These are phyloP conservation scores for Kryptolebias marmoratus DNA, from an alignment of 2,113 vertebrate genomes.

Conservation along the genomic window DNA sequence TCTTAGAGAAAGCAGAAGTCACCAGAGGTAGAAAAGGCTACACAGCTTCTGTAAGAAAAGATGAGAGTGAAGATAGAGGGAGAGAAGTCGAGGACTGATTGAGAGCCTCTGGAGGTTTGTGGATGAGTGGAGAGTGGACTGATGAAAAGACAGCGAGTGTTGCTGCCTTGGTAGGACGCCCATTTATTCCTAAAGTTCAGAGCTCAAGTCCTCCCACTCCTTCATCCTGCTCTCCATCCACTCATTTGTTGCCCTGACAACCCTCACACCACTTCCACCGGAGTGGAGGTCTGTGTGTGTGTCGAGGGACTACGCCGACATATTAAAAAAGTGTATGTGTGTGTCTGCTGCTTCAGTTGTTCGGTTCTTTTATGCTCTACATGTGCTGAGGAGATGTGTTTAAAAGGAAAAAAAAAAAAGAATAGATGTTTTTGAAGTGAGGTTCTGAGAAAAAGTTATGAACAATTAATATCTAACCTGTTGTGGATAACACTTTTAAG, in stretches of 20 bases:
- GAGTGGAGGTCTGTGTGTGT: constrained; percentile 47
- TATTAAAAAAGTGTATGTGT: constrained; percentile 4
- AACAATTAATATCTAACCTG: no score
- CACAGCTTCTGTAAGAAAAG: constrained; percentile 21
- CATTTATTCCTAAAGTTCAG: constrained; percentile 67
- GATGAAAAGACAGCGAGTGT: constrained; percentile 48
- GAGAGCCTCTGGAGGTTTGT: constrained; percentile 51
- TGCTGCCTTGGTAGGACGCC: constrained; percentile 15
- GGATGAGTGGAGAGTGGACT: constrained; percentile 57
- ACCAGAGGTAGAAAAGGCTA: constrained; percentile 3
- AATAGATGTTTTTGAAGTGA: no score
- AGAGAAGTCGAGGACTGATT: constrained; percentile 34
- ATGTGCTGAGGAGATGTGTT: neutral
- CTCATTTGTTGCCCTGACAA: constrained; percentile 74
- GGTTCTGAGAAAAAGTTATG: no score
- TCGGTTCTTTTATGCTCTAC: neutral
- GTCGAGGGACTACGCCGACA: neutral
- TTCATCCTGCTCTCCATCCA: constrained; percentile 58
- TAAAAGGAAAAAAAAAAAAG: no score
- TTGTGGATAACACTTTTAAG: no score
- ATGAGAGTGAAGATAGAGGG: constrained; percentile 18
- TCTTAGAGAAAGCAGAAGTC: neutral
- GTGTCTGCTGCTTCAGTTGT: neutral
- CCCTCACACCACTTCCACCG: constrained; percentile 47
- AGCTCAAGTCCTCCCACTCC: constrained; percentile 60